Percentiles rank a stretch among this genome's conserved stretches.
phyloP scores from a whole-genome alignment of 2,797 vertebrate genomes.

The Bovichtus diacanthus region DNA sequence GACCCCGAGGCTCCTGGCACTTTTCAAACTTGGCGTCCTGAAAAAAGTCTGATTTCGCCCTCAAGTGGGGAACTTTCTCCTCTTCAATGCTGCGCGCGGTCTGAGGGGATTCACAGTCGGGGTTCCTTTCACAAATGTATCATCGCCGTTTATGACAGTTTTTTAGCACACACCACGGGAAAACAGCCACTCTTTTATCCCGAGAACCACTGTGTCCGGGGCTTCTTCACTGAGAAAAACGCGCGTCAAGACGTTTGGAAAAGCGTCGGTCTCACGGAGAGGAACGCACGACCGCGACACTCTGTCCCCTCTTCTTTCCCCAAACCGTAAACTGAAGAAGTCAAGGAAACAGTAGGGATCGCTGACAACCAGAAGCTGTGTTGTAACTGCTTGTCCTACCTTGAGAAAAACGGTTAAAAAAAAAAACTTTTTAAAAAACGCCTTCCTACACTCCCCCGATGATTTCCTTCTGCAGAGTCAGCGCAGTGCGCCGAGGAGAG shows the following conservation, averaged over 20 bases:
- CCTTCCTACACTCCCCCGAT: slow-evolving; percentile 74
- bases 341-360: slow-evolving; percentile 51
- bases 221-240: slow-evolving; percentile 47
- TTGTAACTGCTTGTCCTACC: slow-evolving; percentile 72
- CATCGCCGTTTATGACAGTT: slow-evolving; percentile 51
- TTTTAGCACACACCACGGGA: slow-evolving; percentile 22
- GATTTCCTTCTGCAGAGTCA: slow-evolving; percentile 80
- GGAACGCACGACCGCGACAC: slow-evolving; percentile 60
- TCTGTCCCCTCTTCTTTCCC: slow-evolving; percentile 50
- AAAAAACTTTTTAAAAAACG: slow-evolving; percentile 59
- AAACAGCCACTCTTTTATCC: slow-evolving; percentile 35
- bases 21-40: slow-evolving; percentile 79
- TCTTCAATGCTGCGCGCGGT: slow-evolving; percentile 67
- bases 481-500: slow-evolving; percentile 72
- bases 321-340: slow-evolving; percentile 54
- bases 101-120: slow-evolving; percentile 52
- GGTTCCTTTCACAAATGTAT: slow-evolving; percentile 56
- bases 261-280: slow-evolving; percentile 62
- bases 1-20: slow-evolving; percentile 78
- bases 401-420: slow-evolving; percentile 50
- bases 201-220: slow-evolving; percentile 29
- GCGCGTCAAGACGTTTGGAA: slow-evolving; percentile 74
- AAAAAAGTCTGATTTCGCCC: slow-evolving; percentile 88
- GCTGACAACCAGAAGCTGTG: slow-evolving; percentile 68
- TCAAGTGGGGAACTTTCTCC: slow-evolving; percentile 87